Percentiles rank a stretch among this genome's conserved stretches.
Evolutionary conservation across 1,140 invertebrate species (phyloP).

Genomic region (Trichomalopsis sarcophagae): DNA sequence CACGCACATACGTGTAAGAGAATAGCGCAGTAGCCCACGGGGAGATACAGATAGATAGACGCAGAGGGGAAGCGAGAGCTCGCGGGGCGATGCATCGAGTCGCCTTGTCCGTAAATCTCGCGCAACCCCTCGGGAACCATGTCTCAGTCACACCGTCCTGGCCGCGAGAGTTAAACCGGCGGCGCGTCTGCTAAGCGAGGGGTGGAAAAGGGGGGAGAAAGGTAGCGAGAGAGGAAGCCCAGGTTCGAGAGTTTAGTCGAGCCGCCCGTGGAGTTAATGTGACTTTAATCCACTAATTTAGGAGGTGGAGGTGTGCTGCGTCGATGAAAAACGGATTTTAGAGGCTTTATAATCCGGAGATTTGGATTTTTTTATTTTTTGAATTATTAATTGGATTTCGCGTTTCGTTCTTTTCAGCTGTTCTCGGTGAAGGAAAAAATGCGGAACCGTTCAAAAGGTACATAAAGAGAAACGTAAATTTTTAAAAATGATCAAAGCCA

Average conservation of each 20-base stretch:
- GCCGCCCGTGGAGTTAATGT: conserved; percentile 40
- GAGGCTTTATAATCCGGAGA: neutral
- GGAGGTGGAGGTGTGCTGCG: neutral
- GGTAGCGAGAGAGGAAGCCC: neutral
- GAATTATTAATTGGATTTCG: neutral
- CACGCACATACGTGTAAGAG: neutral
- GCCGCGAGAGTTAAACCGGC: conserved; percentile 45
- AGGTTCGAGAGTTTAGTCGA: neutral
- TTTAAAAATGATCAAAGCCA: neutral
- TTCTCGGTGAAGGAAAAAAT: too few species aligned
- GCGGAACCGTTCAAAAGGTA: too few species aligned
- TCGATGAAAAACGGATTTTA: conserved; percentile 19
- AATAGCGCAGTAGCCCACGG: neutral
- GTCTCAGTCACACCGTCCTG: conserved; percentile 49
- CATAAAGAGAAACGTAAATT: neutral
- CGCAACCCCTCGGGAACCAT: conserved; percentile 38
- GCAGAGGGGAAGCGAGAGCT: neutral
- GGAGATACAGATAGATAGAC: conserved; percentile 13
- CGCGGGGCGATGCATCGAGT: conserved; percentile 33
- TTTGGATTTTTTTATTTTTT: neutral
- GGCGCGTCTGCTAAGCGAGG: neutral
- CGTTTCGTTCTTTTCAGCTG: too few species aligned
- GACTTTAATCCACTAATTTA: conserved; percentile 50
- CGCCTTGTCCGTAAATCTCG: conserved; percentile 44
- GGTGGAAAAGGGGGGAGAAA: too few species aligned